These are phyloP conservation scores for Eulemur mongoz DNA, from an alignment of 2,797 vertebrate genomes.

Conservation along the genomic window DNA sequence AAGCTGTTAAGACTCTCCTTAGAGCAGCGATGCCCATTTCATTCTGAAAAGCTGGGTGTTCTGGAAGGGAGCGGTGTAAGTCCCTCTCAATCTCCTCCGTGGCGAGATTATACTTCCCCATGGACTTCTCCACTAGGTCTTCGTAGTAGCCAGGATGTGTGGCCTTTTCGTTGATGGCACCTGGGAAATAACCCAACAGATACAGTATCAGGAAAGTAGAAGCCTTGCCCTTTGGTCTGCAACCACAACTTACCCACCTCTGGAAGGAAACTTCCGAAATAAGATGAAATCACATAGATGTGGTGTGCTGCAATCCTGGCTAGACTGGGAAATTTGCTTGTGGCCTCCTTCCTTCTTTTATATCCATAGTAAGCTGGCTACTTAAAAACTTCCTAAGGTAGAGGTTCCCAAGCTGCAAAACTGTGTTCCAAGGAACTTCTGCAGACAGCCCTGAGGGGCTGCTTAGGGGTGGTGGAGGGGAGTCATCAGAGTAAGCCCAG, in stretches of 20 bases:
- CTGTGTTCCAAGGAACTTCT: background rate
- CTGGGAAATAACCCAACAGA: slow-evolving; percentile 81
- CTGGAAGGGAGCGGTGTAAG: slow-evolving; percentile 97
- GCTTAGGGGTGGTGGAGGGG: background rate
- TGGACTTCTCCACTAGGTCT: slow-evolving; percentile 97
- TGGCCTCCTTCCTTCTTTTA: background rate
- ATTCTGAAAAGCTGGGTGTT: slow-evolving; percentile 98
- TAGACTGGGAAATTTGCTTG: too few relatives aligned
- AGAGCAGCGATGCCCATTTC: slow-evolving; percentile 99
- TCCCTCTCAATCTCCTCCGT: slow-evolving; percentile 99
- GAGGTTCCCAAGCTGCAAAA: background rate
- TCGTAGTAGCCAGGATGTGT: slow-evolving; percentile 98
- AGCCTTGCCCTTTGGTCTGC: background rate
- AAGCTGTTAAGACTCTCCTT: slow-evolving; percentile 96
- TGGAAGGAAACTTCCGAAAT: background rate
- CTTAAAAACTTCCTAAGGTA: background rate
- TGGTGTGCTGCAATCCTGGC: accelerated
- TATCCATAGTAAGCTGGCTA: accelerated
- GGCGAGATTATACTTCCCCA: slow-evolving; percentile 98
- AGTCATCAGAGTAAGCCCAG: background rate
- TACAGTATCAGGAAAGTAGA: background rate
- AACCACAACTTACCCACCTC: background rate
- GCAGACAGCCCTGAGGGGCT: too few relatives aligned
- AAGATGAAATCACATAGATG: accelerated
- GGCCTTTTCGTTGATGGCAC: slow-evolving; percentile 97